phyloP scores from a whole-genome alignment of 2,113 vertebrate genomes.

The Aramus guarauna region DNA sequence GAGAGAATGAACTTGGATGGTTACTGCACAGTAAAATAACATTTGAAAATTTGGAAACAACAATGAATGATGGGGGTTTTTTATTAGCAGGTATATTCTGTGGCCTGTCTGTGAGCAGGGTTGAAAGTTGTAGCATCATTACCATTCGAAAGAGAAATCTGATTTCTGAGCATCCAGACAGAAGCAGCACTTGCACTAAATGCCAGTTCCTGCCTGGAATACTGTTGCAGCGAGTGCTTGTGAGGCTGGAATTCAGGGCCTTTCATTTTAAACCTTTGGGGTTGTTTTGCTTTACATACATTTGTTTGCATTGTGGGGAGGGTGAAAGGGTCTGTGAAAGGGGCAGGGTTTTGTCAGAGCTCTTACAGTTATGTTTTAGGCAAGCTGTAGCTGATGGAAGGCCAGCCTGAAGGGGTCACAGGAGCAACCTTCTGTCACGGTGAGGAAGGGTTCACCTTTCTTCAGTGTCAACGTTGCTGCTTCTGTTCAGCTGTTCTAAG shows the following conservation, averaged over 20 bases:
- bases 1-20: neutral
- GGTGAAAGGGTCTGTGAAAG: neutral
- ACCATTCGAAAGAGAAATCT: neutral
- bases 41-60: neutral
- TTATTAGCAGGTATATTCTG: neutral
- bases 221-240: rapidly evolving
- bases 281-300: rapidly evolving
- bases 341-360: neutral
- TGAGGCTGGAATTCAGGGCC: neutral
- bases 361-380: neutral
- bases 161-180: neutral
- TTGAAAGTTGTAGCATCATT: neutral
- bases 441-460: neutral
- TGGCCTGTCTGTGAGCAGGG: neutral
- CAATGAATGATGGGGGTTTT: neutral
- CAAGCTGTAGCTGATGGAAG: neutral
- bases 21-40: neutral
- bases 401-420: neutral
- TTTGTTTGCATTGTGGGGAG: neutral
- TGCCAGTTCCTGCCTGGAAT: neutral
- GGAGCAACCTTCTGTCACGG: neutral
- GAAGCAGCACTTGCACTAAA: neutral
- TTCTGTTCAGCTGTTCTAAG: neutral
- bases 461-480: neutral
- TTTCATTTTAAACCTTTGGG: neutral